Evolutionary conservation across 2,888 invertebrate genomes (phyloP).

Genomic region (Eudasyphora cyanicolor): DNA sequence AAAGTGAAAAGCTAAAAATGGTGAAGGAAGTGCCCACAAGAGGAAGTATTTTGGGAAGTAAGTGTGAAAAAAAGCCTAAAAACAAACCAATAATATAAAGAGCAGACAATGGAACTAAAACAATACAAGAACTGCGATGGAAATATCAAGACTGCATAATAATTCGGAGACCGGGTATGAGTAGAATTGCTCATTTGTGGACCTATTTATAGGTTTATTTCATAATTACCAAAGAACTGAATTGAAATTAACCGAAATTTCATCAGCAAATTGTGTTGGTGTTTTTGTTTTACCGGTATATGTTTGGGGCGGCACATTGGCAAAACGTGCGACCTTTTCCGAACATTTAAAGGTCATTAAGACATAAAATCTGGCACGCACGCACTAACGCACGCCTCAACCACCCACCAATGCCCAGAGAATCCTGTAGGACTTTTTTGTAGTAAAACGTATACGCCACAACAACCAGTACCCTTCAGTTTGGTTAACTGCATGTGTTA

Average conservation of each 20-base stretch:
- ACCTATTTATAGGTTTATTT: background rate
- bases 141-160: constrained; percentile 15
- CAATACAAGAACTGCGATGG: background rate
- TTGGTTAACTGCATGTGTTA: background rate
- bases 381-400: background rate
- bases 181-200: background rate
- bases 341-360: constrained; percentile 52
- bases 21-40: constrained; percentile 82
- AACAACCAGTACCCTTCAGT: background rate
- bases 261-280: too few species aligned
- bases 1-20: constrained; percentile 68
- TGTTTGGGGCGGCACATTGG: background rate
- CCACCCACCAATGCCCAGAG: background rate
- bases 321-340: constrained; percentile 50
- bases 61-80: constrained; percentile 74
- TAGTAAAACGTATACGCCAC: background rate
- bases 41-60: constrained; percentile 83
- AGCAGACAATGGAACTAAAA: background rate
- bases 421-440: constrained; percentile 47
- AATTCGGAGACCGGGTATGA: background rate
- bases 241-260: constrained; percentile 9
- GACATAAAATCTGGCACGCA: background rate
- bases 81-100: background rate
- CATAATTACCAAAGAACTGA: background rate
- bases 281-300: background rate